phyloP scores from a whole-genome alignment of 2,797 vertebrate species.

The Hipposideros larvatus region DNA sequence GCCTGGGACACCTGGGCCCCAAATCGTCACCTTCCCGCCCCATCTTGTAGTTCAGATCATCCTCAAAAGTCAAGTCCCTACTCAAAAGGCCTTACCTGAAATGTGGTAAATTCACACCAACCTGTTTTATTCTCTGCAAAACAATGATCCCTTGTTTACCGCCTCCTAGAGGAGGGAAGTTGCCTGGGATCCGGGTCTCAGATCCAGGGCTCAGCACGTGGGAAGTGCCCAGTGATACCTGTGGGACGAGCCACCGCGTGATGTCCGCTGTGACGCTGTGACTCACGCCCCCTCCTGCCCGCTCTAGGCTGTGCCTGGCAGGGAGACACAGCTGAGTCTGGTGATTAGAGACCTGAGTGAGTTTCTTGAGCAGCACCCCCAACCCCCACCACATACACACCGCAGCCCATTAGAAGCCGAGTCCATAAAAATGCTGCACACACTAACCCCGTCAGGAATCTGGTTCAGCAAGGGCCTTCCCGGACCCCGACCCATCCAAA shows the following conservation, averaged over 20 bases:
- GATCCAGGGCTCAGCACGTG: not conserved
- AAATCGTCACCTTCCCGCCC: not conserved
- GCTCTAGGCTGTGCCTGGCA: not conserved
- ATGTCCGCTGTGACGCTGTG: accelerated
- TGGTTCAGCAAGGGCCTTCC: not conserved
- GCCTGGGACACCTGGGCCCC: not conserved
- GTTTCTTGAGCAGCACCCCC: not conserved
- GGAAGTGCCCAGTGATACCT: not conserved
- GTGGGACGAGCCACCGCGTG: accelerated
- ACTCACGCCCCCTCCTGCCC: not conserved
- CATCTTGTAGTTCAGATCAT: not conserved
- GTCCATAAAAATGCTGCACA: not conserved
- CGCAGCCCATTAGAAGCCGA: not conserved
- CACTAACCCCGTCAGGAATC: not conserved
- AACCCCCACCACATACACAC: accelerated
- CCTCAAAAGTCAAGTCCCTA: not conserved
- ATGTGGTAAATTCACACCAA: not conserved
- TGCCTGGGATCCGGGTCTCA: not conserved
- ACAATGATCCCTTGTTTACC: accelerated
- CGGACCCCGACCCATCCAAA: accelerated
- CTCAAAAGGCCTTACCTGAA: not conserved
- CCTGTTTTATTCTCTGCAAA: not conserved
- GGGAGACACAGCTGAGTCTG: not conserved
- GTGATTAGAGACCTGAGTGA: not conserved
- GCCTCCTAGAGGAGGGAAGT: not conserved